Percentiles rank a stretch among this genome's conserved stretches.
Conservation (phyloP, 2,888 invertebrate species). For the Nymphalis urticae region DNA sequence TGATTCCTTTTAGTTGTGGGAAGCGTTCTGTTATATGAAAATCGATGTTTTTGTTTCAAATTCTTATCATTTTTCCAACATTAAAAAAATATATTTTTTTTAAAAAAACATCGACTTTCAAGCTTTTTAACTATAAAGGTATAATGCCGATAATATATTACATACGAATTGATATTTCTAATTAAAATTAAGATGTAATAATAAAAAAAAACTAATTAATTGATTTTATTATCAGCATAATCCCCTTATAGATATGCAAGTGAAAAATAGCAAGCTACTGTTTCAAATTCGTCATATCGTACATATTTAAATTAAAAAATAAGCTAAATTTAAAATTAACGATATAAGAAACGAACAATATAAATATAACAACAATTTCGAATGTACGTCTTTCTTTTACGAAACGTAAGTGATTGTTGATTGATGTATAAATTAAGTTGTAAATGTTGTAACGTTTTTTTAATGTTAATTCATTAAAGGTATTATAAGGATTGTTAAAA, state of each 20-base stretch:
- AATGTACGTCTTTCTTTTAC: too few species aligned
- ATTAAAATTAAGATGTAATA: neutral
- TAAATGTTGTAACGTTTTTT: too few species aligned
- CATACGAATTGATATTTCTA: too few species aligned
- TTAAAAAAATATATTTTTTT: neutral
- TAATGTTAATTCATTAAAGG: too few species aligned
- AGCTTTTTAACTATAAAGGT: conserved; percentile 1
- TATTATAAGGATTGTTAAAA: too few species aligned
- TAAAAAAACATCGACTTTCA: conserved; percentile 18
- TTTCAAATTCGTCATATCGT: conserved; percentile 21
- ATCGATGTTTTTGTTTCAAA: conserved; percentile 19
- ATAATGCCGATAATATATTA: conserved; percentile 6
- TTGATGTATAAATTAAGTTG: too few species aligned
- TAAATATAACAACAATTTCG: too few species aligned
- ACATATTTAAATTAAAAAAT: neutral
- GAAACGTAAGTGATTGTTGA: too few species aligned
- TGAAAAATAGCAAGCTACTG: conserved; percentile 14
- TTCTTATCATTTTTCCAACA: neutral
- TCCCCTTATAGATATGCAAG: conserved; percentile 14
- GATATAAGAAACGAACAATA: too few species aligned
- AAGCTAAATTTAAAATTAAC: neutral
- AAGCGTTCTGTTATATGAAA: conserved; percentile 34
- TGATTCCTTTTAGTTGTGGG: conserved; percentile 41
- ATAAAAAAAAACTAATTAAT: neutral
- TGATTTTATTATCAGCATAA: conserved; percentile 6